Conservation (phyloP, 2,797 vertebrate genomes). For the Muraenolepis orangiensis region DNA sequence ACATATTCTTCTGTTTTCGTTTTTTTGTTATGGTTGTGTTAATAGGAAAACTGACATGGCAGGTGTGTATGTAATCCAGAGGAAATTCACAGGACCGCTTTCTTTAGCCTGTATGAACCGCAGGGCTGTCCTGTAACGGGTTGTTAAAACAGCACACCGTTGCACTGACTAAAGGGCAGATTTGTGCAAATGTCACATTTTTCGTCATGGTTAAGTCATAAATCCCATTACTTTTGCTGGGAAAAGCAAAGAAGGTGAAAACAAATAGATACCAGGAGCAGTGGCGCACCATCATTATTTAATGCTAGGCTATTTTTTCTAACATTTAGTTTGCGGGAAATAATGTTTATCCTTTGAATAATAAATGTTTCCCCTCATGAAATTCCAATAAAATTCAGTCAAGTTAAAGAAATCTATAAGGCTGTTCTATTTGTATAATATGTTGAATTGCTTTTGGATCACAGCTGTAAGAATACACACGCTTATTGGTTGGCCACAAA, state of each 20-base stretch:
- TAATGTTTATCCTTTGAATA: slow-evolving; percentile 73
- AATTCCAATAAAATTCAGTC: background rate
- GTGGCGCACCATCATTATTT: slow-evolving; percentile 59
- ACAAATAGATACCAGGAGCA: slow-evolving; percentile 67
- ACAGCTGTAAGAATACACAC: slow-evolving; percentile 53
- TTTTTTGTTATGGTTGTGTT: background rate
- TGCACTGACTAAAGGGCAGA: slow-evolving; percentile 76
- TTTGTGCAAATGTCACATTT: slow-evolving; percentile 79
- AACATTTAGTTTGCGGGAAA: slow-evolving; percentile 67
- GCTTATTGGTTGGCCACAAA: slow-evolving; percentile 52
- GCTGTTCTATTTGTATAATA: background rate
- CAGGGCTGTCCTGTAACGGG: slow-evolving; percentile 52
- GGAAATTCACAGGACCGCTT: background rate
- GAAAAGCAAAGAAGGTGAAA: slow-evolving; percentile 72
- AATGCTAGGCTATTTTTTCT: slow-evolving; percentile 61
- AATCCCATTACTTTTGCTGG: slow-evolving; percentile 77
- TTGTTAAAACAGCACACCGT: slow-evolving; percentile 65
- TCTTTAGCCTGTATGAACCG: slow-evolving; percentile 64
- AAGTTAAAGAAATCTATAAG: background rate
- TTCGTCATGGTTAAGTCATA: slow-evolving; percentile 67
- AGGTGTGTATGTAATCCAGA: background rate
- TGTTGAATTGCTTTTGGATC: slow-evolving; percentile 1
- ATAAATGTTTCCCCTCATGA: slow-evolving; percentile 66
- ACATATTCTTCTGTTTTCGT: background rate
- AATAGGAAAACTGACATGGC: background rate